Evolutionary conservation across 2,797 vertebrate genomes (phyloP).

Genomic region (Rallus crepitans): DNA sequence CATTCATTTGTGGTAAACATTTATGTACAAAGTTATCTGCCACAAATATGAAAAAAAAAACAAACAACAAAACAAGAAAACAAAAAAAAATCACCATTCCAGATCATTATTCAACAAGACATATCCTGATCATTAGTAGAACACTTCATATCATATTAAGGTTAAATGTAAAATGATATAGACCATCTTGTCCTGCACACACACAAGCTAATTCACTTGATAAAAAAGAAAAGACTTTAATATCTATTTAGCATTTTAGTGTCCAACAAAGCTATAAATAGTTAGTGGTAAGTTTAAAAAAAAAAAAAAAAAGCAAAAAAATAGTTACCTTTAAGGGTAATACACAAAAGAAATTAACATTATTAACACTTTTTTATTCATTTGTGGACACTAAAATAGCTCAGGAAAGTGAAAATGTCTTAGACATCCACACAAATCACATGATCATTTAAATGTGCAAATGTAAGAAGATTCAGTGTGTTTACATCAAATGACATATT

Average conservation of each 20-base stretch:
- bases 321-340: constrained; percentile 65
- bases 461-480: constrained; percentile 99
- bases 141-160: constrained; percentile 87
- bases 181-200: constrained; percentile 83
- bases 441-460: constrained; percentile 97
- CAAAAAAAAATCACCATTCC: constrained; percentile 79
- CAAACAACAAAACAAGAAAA: constrained; percentile 58
- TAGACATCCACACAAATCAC: constrained; percentile 93
- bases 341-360: constrained; percentile 68
- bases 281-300: constrained; percentile 63
- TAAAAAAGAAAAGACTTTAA: constrained; percentile 69
- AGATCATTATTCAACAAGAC: constrained; percentile 84
- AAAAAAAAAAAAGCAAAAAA: constrained; percentile 61
- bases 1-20: constrained; percentile 93
- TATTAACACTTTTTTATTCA: constrained; percentile 77
- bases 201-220: constrained; percentile 79
- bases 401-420: constrained; percentile 92
- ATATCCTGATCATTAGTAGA: constrained; percentile 87
- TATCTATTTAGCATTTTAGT: constrained; percentile 82
- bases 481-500: constrained; percentile 99
- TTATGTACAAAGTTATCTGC: constrained; percentile 92
- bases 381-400: constrained; percentile 95
- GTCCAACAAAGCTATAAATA: constrained; percentile 79
- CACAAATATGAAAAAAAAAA: constrained; percentile 73
- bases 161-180: constrained; percentile 82